These are phyloP conservation scores for Enteromius viviparus DNA, from an alignment of 2,797 vertebrate genomes.

Conservation along the genomic window DNA sequence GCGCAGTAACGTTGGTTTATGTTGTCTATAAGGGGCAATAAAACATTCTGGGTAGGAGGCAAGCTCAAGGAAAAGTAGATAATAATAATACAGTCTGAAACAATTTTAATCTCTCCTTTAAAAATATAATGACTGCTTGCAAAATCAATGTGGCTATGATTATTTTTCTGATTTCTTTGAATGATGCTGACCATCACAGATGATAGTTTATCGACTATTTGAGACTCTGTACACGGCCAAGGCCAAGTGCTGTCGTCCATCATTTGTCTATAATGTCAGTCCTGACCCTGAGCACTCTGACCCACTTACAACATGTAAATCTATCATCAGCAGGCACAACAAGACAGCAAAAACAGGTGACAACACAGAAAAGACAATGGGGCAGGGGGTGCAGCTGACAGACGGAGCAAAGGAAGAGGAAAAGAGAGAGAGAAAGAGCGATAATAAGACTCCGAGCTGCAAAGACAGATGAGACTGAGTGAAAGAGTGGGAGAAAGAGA, in stretches of 20 bases:
- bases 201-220: not conserved
- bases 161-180: not conserved
- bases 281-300: conserved; percentile 24
- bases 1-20: too few species aligned
- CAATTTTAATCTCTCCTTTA: not conserved
- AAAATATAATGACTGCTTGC: not conserved
- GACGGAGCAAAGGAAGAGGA: not conserved
- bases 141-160: not conserved
- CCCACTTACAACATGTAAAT: conserved; percentile 50
- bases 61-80: not conserved
- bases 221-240: conserved; percentile 17
- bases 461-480: conserved; percentile 8
- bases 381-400: not conserved
- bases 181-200: conserved; percentile 5
- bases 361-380: conserved; percentile 34
- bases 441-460: not conserved
- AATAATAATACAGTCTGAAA: not conserved
- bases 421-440: conserved; percentile 8
- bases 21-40: not conserved
- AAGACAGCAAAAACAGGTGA: conserved; percentile 50
- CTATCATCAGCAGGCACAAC: conserved; percentile 21
- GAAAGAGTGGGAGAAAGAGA: conserved; percentile 39
- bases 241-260: conserved; percentile 15
- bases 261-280: conserved; percentile 28
- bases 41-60: not conserved